Conservation (phyloP, 2,797 vertebrate genomes). For the Argyrosomus regius region DNA sequence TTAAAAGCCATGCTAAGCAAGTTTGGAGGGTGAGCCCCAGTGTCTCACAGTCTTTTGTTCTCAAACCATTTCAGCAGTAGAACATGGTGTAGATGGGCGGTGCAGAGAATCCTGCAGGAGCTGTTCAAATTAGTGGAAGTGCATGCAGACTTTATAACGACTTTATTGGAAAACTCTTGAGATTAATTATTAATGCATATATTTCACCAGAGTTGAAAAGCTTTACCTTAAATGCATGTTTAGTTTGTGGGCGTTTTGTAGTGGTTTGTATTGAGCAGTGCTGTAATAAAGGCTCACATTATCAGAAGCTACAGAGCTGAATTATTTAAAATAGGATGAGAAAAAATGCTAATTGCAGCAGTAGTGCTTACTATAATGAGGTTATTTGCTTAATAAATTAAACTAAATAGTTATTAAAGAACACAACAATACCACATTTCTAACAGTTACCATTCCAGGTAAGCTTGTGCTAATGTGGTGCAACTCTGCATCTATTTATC, state of each 20-base stretch:
- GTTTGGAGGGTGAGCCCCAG: not conserved
- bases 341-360: conserved; percentile 6
- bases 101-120: conserved; percentile 59
- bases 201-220: conserved; percentile 1
- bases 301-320: conserved; percentile 1
- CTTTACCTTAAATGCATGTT: not conserved
- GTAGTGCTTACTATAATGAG: not conserved
- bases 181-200: conserved; percentile 25
- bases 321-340: conserved; percentile 10
- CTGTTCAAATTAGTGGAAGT: conserved; percentile 38
- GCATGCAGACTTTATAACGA: conserved; percentile 13
- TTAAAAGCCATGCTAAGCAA: not conserved
- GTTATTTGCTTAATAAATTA: not conserved
- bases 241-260: not conserved
- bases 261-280: conserved; percentile 1
- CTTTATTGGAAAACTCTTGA: conserved; percentile 33
- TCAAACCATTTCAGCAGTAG: conserved; percentile 13
- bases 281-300: not conserved
- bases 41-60: conserved; percentile 50
- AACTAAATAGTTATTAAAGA: not conserved
- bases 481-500: not conserved
- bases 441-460: not conserved
- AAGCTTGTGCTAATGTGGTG: not conserved
- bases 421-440: not conserved
- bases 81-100: conserved; percentile 55